Conservation (phyloP, 2,113 vertebrate genomes). For the Empidonax traillii region DNA sequence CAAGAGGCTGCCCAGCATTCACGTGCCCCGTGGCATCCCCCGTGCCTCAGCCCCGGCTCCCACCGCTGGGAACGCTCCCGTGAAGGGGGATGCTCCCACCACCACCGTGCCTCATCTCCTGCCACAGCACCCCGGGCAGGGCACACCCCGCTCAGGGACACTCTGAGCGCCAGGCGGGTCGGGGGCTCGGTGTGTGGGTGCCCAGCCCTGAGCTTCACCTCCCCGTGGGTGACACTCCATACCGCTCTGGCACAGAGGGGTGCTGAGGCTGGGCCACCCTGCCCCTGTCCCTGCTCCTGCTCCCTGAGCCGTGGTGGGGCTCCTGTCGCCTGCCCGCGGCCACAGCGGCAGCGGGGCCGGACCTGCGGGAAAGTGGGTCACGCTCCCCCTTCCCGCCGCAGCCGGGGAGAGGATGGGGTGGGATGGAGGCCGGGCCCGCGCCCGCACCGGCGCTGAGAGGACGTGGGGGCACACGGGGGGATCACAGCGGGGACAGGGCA, state of each 20-base stretch:
- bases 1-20: background rate
- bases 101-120: rapidly evolving
- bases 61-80: rapidly evolving
- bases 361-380: conserved; percentile 52
- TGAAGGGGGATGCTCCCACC: background rate
- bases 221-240: rapidly evolving
- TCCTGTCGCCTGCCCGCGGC: background rate
- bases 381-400: background rate
- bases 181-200: background rate
- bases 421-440: background rate
- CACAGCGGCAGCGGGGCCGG: background rate
- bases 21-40: background rate
- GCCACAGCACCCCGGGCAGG: background rate
- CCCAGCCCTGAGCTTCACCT: background rate
- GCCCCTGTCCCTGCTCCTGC: rapidly evolving
- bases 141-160: background rate
- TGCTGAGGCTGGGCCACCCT: background rate
- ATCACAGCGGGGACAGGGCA: background rate
- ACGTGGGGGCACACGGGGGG: background rate
- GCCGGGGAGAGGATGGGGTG: background rate
- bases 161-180: background rate
- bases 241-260: rapidly evolving
- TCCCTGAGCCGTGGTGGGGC: background rate
- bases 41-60: background rate
- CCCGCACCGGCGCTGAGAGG: background rate